Conservation (phyloP, 2,797 vertebrate genomes). For the Pseudomugil tenellus region DNA sequence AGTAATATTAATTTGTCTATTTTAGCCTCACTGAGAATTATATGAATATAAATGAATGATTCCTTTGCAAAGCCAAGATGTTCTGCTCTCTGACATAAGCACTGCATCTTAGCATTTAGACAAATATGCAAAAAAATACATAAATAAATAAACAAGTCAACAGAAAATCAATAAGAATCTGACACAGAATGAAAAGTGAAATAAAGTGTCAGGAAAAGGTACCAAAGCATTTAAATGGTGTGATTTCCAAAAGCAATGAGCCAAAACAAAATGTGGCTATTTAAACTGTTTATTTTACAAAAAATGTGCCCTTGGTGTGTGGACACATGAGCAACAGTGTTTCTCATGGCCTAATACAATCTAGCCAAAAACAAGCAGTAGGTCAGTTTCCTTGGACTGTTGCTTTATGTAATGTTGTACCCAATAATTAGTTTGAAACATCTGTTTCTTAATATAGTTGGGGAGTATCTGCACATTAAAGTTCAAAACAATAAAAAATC, state of each 20-base stretch:
- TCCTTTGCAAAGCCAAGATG: not conserved
- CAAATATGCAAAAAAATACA: not conserved
- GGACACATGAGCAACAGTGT: no score
- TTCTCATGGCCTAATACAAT: not conserved
- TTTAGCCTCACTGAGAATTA: conserved; percentile 1
- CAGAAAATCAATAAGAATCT: not conserved
- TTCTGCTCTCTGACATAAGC: not conserved
- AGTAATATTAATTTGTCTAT: not conserved
- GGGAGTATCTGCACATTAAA: no score
- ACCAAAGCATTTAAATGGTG: not conserved
- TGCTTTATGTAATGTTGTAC: not conserved
- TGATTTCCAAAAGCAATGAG: not conserved
- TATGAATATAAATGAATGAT: not conserved
- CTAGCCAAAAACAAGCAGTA: not conserved
- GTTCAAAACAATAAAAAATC: no score
- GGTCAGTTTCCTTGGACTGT: not conserved
- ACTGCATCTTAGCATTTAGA: not conserved
- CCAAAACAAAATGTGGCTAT: not conserved
- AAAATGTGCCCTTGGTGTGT: not conserved
- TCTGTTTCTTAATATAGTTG: not conserved
- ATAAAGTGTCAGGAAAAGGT: not conserved
- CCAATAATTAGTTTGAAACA: not conserved
- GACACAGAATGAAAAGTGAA: not conserved
- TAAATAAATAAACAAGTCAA: not conserved
- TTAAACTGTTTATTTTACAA: not conserved